These are phyloP conservation scores for Neopelma chrysocephalum DNA, from an alignment of 2,797 vertebrate genomes.

Conservation along the genomic window DNA sequence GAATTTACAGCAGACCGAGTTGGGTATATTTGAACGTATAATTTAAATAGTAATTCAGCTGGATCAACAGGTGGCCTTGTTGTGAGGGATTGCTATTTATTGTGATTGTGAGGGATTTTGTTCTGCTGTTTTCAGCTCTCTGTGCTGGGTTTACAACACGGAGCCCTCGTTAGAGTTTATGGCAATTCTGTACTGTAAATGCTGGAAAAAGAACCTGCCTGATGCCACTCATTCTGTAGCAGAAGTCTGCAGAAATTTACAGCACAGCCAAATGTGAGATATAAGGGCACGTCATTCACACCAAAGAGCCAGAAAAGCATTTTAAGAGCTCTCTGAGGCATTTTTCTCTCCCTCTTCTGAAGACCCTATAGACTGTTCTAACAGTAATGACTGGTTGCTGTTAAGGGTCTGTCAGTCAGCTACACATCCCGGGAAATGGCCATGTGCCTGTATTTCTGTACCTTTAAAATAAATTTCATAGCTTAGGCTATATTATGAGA, in stretches of 20 bases:
- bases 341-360: neutral
- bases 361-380: neutral
- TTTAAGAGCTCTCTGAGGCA: neutral
- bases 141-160: neutral
- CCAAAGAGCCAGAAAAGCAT: neutral
- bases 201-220: neutral
- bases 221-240: rapidly evolving
- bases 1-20: neutral
- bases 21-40: neutral
- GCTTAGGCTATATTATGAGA: neutral
- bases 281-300: neutral
- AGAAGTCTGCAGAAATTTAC: neutral
- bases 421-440: neutral
- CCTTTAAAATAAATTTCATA: neutral
- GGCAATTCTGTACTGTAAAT: neutral
- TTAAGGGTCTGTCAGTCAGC: neutral
- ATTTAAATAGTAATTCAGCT: neutral
- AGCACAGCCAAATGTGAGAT: neutral
- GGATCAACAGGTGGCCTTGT: neutral
- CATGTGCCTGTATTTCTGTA: neutral
- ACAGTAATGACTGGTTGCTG: neutral
- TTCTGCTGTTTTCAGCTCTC: neutral
- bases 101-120: neutral
- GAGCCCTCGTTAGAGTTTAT: neutral
- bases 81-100: neutral